A percentile compares a stretch with the other conserved stretches of the same genome.
Conservation (phyloP, 2,113 vertebrate species). For the Dendrocopos noguchii region DNA sequence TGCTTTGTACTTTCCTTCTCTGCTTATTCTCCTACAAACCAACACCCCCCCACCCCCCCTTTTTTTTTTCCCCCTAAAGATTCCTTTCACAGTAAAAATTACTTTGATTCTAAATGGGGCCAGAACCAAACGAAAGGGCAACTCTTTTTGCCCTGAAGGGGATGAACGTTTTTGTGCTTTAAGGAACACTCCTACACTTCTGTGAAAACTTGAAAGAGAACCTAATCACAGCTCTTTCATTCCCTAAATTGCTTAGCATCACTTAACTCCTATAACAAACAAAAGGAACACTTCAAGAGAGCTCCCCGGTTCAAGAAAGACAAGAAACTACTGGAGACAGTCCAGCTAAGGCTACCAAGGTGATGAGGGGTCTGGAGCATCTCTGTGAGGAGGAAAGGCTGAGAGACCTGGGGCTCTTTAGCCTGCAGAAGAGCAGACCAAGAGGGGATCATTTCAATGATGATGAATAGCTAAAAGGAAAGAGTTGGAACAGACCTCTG, state of each 20-base stretch:
- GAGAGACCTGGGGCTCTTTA: no score
- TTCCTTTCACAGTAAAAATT: not conserved
- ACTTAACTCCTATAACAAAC: not conserved
- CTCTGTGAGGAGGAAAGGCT: no score
- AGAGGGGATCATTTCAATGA: no score
- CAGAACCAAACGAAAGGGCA: constrained; percentile 39
- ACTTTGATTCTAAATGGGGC: constrained; percentile 6
- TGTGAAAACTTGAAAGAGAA: not conserved
- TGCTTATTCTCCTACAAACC: not conserved
- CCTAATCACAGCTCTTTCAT: not conserved
- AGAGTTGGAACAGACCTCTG: not conserved
- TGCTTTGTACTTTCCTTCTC: not conserved
- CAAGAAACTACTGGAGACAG: no score
- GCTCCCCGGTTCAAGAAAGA: no score
- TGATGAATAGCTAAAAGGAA: no score
- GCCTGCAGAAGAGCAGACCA: no score
- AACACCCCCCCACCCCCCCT: no score
- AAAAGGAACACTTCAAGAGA: not conserved
- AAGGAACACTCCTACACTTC: not conserved
- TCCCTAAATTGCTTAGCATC: not conserved
- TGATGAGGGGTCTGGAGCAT: no score
- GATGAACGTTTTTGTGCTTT: not conserved
- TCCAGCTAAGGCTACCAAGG: no score
- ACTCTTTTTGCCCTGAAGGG: not conserved
- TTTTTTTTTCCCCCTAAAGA: not conserved